Percentiles rank a stretch among this genome's conserved stretches.
Evolutionary conservation across 2,113 vertebrate genomes (phyloP).

Genomic region (Cebidichthys violaceus): DNA sequence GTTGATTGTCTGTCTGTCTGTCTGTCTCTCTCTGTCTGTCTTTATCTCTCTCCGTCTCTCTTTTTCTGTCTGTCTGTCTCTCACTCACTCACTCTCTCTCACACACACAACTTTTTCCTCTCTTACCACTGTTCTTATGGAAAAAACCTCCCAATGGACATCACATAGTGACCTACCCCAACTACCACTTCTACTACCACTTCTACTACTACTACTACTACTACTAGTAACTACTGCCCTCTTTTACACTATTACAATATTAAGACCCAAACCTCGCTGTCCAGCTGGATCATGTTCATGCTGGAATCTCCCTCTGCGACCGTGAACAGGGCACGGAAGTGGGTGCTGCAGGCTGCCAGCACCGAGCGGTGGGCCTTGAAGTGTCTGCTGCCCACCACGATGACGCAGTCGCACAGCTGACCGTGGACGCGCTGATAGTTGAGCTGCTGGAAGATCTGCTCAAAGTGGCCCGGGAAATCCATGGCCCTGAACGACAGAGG

Average conservation of each 20-base stretch:
- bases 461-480: constrained; percentile 99
- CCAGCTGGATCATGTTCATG: constrained; percentile 98
- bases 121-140: neutral
- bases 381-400: constrained; percentile 94
- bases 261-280: constrained; percentile 86
- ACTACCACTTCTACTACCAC: neutral
- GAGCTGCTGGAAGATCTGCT: constrained; percentile 97
- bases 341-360: constrained; percentile 96
- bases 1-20: neutral
- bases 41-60: neutral
- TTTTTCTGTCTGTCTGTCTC: too few species aligned
- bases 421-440: constrained; percentile 96
- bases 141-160: neutral
- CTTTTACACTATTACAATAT: neutral
- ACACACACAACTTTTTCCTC: too few species aligned
- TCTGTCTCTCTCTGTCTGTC: too few species aligned
- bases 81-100: neutral
- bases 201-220: too few species aligned
- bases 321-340: constrained; percentile 95
- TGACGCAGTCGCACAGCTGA: constrained; percentile 96
- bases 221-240: neutral
- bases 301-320: constrained; percentile 93
- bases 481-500: constrained; percentile 83
- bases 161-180: neutral
- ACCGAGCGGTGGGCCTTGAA: constrained; percentile 98